Evolutionary conservation across 1,140 invertebrate genomes (phyloP).

Genomic region (Cephus cinctus): DNA sequence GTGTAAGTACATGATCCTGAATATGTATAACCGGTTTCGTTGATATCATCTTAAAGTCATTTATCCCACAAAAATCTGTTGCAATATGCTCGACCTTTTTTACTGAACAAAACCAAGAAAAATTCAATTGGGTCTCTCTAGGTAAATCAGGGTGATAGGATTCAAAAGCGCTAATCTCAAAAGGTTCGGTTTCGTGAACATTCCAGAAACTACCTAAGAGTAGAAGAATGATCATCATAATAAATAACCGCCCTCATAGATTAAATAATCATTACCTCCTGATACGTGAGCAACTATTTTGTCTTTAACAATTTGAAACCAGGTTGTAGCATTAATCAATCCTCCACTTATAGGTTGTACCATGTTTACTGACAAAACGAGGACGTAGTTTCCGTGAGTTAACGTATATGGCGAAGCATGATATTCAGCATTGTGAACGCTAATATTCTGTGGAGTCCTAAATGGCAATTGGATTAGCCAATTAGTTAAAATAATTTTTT

Average conservation of each 20-base stretch:
- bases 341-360: background rate
- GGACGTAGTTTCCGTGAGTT: background rate
- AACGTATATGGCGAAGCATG: background rate
- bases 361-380: background rate
- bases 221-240: background rate
- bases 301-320: constrained; percentile 4
- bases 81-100: background rate
- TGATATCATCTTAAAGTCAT: background rate
- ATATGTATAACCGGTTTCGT: background rate
- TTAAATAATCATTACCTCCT: background rate
- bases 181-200: background rate
- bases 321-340: background rate
- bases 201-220: background rate
- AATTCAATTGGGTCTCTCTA: background rate
- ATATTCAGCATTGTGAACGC: background rate
- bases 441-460: background rate
- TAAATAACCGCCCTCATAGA: background rate
- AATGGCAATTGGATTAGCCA: background rate
- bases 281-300: background rate
- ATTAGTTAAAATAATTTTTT: background rate
- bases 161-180: background rate
- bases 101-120: background rate
- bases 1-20: background rate
- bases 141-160: background rate
- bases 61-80: background rate